phyloP scores from a whole-genome alignment of 2,113 vertebrate genomes.

The Marmota flaviventris region DNA sequence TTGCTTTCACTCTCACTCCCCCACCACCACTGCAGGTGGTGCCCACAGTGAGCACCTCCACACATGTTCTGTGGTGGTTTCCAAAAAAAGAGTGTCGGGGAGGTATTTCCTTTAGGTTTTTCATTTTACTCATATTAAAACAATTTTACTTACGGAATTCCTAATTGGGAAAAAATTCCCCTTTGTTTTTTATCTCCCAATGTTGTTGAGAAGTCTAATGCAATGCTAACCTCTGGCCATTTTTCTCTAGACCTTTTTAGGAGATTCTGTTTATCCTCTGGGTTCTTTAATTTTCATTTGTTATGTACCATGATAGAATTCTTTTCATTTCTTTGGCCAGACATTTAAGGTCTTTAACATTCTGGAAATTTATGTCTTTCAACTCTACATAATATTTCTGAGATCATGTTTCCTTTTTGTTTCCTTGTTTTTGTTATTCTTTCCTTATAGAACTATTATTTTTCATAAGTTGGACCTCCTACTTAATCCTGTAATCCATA shows the following conservation, averaged over 20 bases:
- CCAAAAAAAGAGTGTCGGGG: background rate
- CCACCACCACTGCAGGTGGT: accelerated
- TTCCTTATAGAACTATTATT: background rate
- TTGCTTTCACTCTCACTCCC: background rate
- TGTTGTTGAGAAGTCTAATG: background rate
- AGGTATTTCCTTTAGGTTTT: background rate
- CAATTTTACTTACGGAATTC: background rate
- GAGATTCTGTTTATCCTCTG: background rate
- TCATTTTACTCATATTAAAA: background rate
- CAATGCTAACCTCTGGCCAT: background rate
- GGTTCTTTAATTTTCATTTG: background rate
- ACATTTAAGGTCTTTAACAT: background rate
- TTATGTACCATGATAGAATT: background rate
- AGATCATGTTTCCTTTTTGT: background rate
- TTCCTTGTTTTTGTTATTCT: background rate
- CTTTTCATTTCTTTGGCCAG: background rate
- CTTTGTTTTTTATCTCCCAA: background rate
- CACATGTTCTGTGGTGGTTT: background rate
- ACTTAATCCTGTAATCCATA: background rate
- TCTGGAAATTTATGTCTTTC: background rate
- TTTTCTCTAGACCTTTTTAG: background rate
- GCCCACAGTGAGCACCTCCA: no score
- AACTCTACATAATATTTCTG: background rate
- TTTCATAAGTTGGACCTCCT: background rate
- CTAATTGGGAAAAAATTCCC: background rate